Conservation (phyloP, 1,140 invertebrate genomes). For the Parapsyche elsis region DNA sequence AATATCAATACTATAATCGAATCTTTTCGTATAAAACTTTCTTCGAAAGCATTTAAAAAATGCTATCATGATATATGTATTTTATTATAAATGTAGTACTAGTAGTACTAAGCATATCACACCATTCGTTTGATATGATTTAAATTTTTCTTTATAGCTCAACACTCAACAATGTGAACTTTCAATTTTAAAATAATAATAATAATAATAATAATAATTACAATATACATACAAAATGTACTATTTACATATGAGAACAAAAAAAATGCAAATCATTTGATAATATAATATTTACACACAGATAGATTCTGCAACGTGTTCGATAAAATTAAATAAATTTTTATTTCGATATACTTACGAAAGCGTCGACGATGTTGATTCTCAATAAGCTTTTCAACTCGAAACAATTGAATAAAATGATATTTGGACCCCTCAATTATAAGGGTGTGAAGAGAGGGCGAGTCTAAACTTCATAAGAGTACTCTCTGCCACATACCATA, state of each 20-base stretch:
- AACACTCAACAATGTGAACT: too few relatives aligned
- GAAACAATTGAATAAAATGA: neutral
- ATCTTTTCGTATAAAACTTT: slow-evolving; percentile 28
- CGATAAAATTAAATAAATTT: too few relatives aligned
- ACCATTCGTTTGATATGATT: slow-evolving; percentile 34
- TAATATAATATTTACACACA: too few relatives aligned
- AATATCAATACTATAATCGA: slow-evolving; percentile 16
- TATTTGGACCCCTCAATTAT: neutral
- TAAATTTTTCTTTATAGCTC: slow-evolving; percentile 1
- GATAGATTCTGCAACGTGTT: too few relatives aligned
- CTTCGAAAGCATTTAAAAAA: slow-evolving; percentile 30
- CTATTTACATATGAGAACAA: too few relatives aligned
- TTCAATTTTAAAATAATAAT: neutral
- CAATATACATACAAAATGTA: neutral
- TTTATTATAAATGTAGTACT: slow-evolving; percentile 25
- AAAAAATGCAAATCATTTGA: too few relatives aligned
- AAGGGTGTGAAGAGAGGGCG: neutral
- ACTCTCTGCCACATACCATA: neutral
- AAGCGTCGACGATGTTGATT: neutral
- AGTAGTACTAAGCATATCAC: slow-evolving; percentile 34
- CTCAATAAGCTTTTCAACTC: neutral
- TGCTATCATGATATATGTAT: slow-evolving; percentile 16
- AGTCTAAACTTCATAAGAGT: slow-evolving; percentile 4
- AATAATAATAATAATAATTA: neutral
- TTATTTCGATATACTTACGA: too few relatives aligned